phyloP scores from a whole-genome alignment of 2,113 vertebrate species.

The Phalacrocorax aristotelis region DNA sequence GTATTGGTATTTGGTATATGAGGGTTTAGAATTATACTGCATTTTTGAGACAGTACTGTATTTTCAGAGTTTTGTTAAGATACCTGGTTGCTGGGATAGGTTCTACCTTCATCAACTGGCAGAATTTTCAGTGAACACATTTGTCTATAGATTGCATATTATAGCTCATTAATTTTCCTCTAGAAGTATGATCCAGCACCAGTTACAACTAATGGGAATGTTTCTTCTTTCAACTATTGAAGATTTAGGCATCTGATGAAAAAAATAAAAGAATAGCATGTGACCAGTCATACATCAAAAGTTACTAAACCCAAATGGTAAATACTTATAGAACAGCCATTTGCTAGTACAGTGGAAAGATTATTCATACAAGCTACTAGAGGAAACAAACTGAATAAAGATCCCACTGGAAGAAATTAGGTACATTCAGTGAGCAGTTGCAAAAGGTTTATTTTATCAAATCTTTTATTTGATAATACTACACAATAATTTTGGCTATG shows the following conservation, averaged over 20 bases:
- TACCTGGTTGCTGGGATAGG: not conserved
- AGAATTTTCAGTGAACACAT: not conserved
- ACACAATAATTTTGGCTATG: not conserved
- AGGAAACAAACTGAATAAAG: not conserved
- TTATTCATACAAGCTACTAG: not conserved
- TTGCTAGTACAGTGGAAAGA: not conserved
- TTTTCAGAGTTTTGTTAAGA: not conserved
- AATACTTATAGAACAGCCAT: not conserved
- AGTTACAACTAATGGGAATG: not conserved
- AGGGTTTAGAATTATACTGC: not conserved
- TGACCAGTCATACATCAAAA: not conserved
- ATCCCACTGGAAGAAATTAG: not conserved
- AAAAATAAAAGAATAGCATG: not conserved
- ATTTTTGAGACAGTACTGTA: not conserved
- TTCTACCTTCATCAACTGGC: not conserved
- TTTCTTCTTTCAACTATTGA: not conserved
- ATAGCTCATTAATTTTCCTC: not conserved
- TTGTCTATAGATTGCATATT: not conserved
- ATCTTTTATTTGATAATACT: not conserved
- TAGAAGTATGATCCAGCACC: not conserved
- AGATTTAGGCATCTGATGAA: not conserved
- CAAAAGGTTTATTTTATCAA: not conserved
- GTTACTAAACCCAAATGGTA: not conserved
- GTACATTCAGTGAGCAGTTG: not conserved
- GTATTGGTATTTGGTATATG: no score